These are phyloP conservation scores for Brachylomia viminalis DNA, from an alignment of 2,888 invertebrate species.

Conservation along the genomic window DNA sequence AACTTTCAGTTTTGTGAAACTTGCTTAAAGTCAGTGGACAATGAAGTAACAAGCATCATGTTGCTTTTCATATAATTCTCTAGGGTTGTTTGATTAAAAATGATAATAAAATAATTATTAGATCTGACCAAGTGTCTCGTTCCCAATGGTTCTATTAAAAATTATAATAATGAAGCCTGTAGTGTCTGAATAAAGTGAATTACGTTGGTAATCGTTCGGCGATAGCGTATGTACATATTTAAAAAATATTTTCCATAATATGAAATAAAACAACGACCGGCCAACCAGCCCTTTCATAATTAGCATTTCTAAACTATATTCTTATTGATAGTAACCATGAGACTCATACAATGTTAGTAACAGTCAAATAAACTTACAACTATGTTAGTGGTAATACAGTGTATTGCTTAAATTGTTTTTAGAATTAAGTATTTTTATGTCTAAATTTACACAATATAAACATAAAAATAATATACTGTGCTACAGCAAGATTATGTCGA, in stretches of 20 bases:
- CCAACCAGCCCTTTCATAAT: slow-evolving; percentile 9
- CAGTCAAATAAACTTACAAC: too few species aligned
- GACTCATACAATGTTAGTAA: too few species aligned
- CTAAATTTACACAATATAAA: too few species aligned
- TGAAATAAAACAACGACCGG: not conserved
- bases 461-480: too few species aligned
- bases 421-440: too few species aligned
- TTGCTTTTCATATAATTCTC: too few species aligned
- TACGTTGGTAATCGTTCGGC: not conserved
- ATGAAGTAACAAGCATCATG: not conserved
- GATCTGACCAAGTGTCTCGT: not conserved
- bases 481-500: not conserved
- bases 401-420: not conserved
- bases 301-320: not conserved
- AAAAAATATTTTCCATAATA: slow-evolving; percentile 12
- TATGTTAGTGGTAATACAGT: too few species aligned
- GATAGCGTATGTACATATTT: not conserved
- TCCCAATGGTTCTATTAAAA: not conserved
- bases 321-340: too few species aligned
- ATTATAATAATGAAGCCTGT: not conserved
- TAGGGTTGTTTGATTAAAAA: not conserved
- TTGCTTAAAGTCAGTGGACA: not conserved
- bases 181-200: not conserved
- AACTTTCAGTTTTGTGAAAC: not conserved
- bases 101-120: not conserved